These are phyloP conservation scores for Phalera bucephala DNA, from an alignment of 2,888 invertebrate genomes.

Conservation along the genomic window DNA sequence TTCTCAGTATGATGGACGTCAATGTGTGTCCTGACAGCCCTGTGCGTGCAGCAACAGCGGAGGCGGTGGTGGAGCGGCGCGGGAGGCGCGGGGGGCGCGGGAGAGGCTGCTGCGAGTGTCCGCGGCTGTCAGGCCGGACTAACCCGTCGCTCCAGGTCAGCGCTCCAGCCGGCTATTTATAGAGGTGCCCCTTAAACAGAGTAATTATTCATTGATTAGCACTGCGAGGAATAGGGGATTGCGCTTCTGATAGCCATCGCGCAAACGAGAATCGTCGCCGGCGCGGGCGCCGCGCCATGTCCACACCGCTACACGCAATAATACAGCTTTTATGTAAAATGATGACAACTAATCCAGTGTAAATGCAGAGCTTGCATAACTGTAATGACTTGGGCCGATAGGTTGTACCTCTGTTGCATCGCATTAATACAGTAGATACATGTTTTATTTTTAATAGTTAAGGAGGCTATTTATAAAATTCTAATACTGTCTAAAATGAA, in stretches of 20 bases:
- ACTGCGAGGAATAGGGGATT: constrained; percentile 82
- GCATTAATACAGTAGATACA: too few relatives aligned
- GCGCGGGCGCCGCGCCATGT: constrained; percentile 69
- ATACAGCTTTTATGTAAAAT: constrained; percentile 10
- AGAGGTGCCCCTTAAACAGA: constrained; percentile 83
- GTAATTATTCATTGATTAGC: constrained; percentile 84
- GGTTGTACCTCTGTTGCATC: too few relatives aligned
- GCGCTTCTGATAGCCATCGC: constrained; percentile 81
- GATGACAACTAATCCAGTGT: not conserved
- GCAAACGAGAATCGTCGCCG: constrained; percentile 76
- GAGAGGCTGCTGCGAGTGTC: constrained; percentile 71
- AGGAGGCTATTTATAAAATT: too few relatives aligned
- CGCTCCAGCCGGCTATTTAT: constrained; percentile 83
- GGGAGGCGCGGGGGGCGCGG: constrained; percentile 36
- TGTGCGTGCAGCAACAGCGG: constrained; percentile 18
- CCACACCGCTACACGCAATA: constrained; percentile 37
- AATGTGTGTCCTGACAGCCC: constrained; percentile 25
- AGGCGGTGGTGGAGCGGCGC: constrained; percentile 31
- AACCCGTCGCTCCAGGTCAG: constrained; percentile 83
- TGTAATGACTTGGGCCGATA: not conserved
- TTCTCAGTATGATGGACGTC: too few relatives aligned
- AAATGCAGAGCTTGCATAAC: not conserved
- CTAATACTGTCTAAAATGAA: too few relatives aligned
- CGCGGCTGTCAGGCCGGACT: constrained; percentile 80
- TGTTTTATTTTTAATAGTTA: too few relatives aligned